Evolutionary conservation across 2,888 invertebrate species (phyloP), one percentile per base, ranked within the genome.

Genomic region (Latrodectus hesperus): DNA sequence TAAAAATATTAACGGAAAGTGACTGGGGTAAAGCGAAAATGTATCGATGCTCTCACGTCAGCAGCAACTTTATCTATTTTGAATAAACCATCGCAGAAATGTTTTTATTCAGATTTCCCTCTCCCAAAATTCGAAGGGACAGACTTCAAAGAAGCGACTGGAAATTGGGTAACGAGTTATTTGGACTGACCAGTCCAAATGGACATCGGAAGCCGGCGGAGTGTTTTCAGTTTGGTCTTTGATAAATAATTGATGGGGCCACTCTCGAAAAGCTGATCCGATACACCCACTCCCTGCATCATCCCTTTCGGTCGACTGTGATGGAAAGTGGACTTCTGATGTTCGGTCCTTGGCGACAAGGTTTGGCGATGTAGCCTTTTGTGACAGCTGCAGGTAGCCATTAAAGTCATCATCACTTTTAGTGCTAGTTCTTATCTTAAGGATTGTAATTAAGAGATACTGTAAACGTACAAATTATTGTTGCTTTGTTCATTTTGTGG

Each of bases 241-340:
- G 88, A 88, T 88, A 82, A 85, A 88, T 88, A 85, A 88, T 88
- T 84, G 84, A 88, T 82, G 49, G 38, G 6, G 82, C 65, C 80
- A 67, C 77, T 75, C 77, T 64, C 70, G 70, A 65, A 79, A 84
- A 52, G 71, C 16, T 51, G 49, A 64, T 60, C 17, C 73, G 72
- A 81, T 72, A 51, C 53, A 26, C 79, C 72, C 52, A 64, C 53
- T 17, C 26, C 53, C 38, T 72, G 53, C 53, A 16, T 12, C 68
- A 38, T 64, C 71, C 75, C 72, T 70, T 77, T 68, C 26, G 64
- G 51, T 76, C n/a, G 65, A n/a, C 11, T 12, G 9, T 22, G 53
- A 16, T 17, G 49, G 55, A 73, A 76, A 83, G 71, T 77, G 22
- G 60, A 76, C 65, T 76, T 83, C 73, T 12, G 52, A 17, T 49